These are phyloP conservation scores for Pammene fasciana DNA, from an alignment of 2,888 invertebrate genomes.

Conservation along the genomic window DNA sequence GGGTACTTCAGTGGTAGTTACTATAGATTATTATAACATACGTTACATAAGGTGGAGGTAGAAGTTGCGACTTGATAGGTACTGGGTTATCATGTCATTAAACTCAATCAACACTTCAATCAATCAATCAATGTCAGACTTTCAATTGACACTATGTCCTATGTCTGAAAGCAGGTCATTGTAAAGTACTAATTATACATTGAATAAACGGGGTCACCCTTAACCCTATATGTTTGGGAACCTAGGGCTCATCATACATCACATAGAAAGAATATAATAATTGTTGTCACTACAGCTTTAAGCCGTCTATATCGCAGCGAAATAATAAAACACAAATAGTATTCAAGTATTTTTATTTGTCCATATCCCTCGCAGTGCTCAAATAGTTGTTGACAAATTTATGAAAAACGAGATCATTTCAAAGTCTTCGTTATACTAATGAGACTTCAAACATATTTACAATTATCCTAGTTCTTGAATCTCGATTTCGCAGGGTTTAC, in stretches of 20 bases:
- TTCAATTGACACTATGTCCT: too few species aligned
- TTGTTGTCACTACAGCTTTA: constrained; percentile 23
- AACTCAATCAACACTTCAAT: too few species aligned
- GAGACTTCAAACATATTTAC: constrained; percentile 41
- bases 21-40: too few species aligned
- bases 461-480: constrained; percentile 34
- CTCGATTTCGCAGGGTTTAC: constrained; percentile 43
- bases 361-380: constrained; percentile 75
- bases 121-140: too few species aligned
- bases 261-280: constrained; percentile 8
- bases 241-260: background rate
- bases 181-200: too few species aligned
- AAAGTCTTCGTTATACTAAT: constrained; percentile 64
- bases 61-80: too few species aligned
- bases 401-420: constrained; percentile 70
- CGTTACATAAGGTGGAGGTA: too few species aligned
- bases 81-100: too few species aligned
- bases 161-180: too few species aligned
- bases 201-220: too few species aligned
- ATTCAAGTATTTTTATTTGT: constrained; percentile 62
- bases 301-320: constrained; percentile 38
- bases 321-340: constrained; percentile 54
- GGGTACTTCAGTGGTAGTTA: too few species aligned
- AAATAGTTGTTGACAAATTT: constrained; percentile 69
- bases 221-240: too few species aligned